A percentile compares a stretch with the other conserved stretches of the same genome.
Conservation (phyloP, 1,140 invertebrate species). For the Pemphigus obesinymphae region DNA sequence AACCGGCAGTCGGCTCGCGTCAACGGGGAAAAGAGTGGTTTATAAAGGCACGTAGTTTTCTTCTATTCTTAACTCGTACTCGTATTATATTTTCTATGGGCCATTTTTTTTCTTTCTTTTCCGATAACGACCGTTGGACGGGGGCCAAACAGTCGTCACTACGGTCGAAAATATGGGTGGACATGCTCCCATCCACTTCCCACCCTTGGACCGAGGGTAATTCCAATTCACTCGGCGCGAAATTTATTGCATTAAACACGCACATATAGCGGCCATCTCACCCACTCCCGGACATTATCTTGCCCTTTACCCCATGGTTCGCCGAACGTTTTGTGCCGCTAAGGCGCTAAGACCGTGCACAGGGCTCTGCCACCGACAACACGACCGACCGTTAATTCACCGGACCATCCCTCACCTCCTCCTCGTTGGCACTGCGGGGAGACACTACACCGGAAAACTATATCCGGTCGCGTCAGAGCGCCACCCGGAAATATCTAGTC, state of each 20-base stretch:
- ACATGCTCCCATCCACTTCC: neutral
- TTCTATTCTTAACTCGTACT: too few species aligned
- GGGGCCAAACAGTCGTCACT: too few species aligned
- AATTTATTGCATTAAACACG: slow-evolving; percentile 23
- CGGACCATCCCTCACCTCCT: too few species aligned
- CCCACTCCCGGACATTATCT: neutral
- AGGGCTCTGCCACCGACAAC: neutral
- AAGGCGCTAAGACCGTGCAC: neutral
- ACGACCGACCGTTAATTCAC: neutral
- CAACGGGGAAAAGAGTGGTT: too few species aligned
- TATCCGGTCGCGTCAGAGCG: neutral
- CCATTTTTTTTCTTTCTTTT: too few species aligned
- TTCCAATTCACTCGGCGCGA: slow-evolving; percentile 30
- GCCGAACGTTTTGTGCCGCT: neutral
- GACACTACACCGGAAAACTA: neutral
- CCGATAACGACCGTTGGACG: too few species aligned
- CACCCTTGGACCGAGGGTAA: neutral
- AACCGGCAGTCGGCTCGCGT: too few species aligned
- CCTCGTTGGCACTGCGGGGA: neutral
- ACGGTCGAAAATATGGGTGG: too few species aligned
- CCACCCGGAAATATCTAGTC: slow-evolving; percentile 7
- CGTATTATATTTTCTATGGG: too few species aligned
- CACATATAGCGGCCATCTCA: neutral
- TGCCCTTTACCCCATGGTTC: neutral
- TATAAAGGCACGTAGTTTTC: too few species aligned